A percentile compares a stretch with the other conserved stretches of the same genome.
These are phyloP conservation scores for Orthosia gracilis DNA, from an alignment of 2,888 invertebrate genomes.

Conservation along the genomic window DNA sequence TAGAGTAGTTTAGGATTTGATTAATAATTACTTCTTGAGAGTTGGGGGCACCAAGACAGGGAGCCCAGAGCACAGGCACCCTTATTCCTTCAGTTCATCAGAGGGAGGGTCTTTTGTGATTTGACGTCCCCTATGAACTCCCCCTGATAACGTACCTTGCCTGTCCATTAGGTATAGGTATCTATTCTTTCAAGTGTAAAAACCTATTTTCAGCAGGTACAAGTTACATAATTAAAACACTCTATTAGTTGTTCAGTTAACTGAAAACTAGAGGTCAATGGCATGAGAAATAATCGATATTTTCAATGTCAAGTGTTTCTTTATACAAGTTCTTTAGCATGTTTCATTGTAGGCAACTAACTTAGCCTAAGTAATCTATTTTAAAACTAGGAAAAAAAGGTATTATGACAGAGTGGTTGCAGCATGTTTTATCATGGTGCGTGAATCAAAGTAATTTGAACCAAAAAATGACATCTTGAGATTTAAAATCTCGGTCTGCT, in stretches of 20 bases:
- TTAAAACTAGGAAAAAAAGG: neutral
- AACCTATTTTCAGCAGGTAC: neutral
- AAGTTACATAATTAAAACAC: constrained; percentile 6
- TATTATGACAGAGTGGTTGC: neutral
- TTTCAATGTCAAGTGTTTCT: constrained; percentile 37
- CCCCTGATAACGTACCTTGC: no score
- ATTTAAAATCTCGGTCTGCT: no score
- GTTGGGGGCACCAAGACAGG: no score
- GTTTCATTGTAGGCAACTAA: neutral
- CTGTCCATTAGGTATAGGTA: no score
- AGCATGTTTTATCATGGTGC: neutral
- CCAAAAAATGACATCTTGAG: neutral
- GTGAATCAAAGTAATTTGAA: neutral
- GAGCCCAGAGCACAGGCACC: no score
- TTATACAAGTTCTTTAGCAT: neutral
- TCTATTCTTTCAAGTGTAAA: constrained; percentile 11
- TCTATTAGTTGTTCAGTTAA: constrained; percentile 9
- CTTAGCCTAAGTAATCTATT: neutral
- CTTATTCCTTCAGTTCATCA: no score
- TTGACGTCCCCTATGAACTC: no score
- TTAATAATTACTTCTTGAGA: no score
- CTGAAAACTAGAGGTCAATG: constrained; percentile 33
- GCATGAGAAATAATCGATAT: constrained; percentile 31
- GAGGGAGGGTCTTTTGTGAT: no score
- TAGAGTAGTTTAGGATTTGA: no score